Conservation (phyloP, 1,140 invertebrate genomes). For the Drosophila equinoxialis region DNA sequence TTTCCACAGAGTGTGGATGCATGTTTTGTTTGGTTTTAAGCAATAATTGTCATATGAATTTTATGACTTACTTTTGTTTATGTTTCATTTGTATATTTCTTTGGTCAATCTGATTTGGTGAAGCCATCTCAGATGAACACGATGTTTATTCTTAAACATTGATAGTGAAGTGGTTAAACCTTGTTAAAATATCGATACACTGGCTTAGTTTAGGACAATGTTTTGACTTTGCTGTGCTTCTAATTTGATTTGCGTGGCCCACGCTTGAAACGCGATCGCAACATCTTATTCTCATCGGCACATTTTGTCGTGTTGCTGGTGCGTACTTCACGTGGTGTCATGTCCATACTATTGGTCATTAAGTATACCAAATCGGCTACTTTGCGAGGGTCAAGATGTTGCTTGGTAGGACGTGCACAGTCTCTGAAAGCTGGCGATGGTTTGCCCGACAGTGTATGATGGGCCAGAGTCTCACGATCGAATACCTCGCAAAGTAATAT, state of each 20-base stretch:
- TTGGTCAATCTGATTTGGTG: too few relatives aligned
- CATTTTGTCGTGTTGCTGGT: slow-evolving; percentile 85
- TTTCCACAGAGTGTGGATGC: too few relatives aligned
- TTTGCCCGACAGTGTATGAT: slow-evolving; percentile 82
- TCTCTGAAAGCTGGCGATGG: slow-evolving; percentile 81
- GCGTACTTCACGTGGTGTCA: slow-evolving; percentile 72
- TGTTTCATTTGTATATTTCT: too few relatives aligned
- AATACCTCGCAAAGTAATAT: slow-evolving; percentile 82
- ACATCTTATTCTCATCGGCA: slow-evolving; percentile 86
- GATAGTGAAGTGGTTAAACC: slow-evolving; percentile 2
- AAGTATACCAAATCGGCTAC: slow-evolving; percentile 82
- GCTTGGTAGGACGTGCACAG: slow-evolving; percentile 66
- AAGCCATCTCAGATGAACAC: too few relatives aligned
- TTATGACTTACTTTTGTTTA: too few relatives aligned
- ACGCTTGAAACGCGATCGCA: slow-evolving; percentile 35
- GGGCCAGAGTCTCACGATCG: slow-evolving; percentile 68
- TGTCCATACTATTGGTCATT: slow-evolving; percentile 64
- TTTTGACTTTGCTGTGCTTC: slow-evolving; percentile 11
- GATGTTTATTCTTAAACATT: too few relatives aligned
- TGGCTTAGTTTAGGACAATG: slow-evolving; percentile 22
- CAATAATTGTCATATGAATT: too few relatives aligned
- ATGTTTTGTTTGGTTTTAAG: too few relatives aligned
- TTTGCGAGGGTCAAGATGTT: slow-evolving; percentile 72
- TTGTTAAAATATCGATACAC: slow-evolving; percentile 34
- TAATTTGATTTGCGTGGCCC: slow-evolving; percentile 42